Evolutionary conservation across 2,888 invertebrate species (phyloP), one percentile per base, ranked within the genome.

Genomic region (Trissonchulus sp.): DNA sequence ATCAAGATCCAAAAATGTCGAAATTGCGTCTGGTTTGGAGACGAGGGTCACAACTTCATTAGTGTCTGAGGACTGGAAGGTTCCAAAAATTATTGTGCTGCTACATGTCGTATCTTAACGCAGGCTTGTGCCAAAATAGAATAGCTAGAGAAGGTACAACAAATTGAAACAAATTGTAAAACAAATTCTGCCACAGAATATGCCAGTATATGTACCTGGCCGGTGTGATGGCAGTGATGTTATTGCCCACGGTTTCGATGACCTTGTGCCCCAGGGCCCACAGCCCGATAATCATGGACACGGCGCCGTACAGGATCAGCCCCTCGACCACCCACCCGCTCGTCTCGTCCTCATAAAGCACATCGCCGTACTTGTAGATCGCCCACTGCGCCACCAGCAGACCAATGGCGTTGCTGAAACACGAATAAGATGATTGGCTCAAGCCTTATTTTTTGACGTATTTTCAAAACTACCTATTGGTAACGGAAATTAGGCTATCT

Each of bases 341-440:
- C 8, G 8, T 8, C 48, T 48, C 8, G 2, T n/a, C 62, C 3
- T 37, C 73, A 2, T 31, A 28, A 2, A 15, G n/a, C 23, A 73
- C 75, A 28, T 71, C 8, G 15, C 76, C 72, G n/a, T 71, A 18
- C 34, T 62, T 37, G 62, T 68, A 78, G 18, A 77, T 79, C 63
- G 79, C 74, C 79, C 79, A 80, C 65, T 81, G 77, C 33, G 79
- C 81, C 1, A 80, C 79, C 48, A 81, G 78, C 31, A 81, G 81
- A 1, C 80, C 80, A 63, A 81, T 80, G 0, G 81, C 79, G 74
- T 81, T 81, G 28, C 80, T 78, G 36, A 35, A 75, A 73, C 30
- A 8, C 8, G 23, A 48, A 48, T 48, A 48, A 23, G n/a, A n/a
- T n/a, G n/a, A 65, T 48, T 48, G 48, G 18, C 15, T 15, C 15